Percentiles rank a stretch among this genome's conserved stretches.
Evolutionary conservation across 2,113 vertebrate species (phyloP).

Genomic region (Anthoscopus minutus): DNA sequence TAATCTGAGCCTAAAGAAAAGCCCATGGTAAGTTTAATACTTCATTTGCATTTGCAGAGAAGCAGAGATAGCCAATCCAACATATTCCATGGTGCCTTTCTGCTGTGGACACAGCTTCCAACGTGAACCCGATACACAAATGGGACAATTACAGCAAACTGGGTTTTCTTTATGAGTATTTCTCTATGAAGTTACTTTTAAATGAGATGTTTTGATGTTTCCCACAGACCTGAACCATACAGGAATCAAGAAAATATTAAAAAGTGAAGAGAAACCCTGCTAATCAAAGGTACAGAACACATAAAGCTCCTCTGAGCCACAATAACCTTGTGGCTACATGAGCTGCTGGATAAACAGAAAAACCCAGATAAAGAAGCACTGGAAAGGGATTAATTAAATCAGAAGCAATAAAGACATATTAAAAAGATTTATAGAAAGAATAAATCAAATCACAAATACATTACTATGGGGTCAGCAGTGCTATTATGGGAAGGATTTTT

Average conservation of each 20-base stretch:
- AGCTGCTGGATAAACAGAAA: not conserved
- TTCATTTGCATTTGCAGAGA: not conserved
- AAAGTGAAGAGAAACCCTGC: not conserved
- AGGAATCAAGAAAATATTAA: not conserved
- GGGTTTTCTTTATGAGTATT: not conserved
- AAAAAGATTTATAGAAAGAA: slow-evolving; percentile 1
- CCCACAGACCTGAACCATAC: not conserved
- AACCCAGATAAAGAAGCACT: not conserved
- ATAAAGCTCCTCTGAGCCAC: not conserved
- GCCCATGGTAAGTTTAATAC: not conserved
- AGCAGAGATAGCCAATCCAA: not conserved
- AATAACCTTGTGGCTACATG: not conserved
- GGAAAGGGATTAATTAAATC: not conserved
- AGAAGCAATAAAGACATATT: not conserved
- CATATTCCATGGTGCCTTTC: not conserved
- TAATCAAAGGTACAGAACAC: not conserved
- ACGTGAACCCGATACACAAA: not conserved
- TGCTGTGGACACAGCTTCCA: not conserved
- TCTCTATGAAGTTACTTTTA: not conserved
- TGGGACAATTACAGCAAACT: not conserved
- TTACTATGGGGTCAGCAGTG: not conserved
- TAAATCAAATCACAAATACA: not conserved
- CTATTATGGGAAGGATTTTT: not conserved
- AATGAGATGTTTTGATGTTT: not conserved
- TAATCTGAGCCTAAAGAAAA: not conserved